Percentiles rank a stretch among this genome's conserved stretches.
phyloP scores from a whole-genome alignment of 2,113 vertebrate species.

The Syngnathus typhle region DNA sequence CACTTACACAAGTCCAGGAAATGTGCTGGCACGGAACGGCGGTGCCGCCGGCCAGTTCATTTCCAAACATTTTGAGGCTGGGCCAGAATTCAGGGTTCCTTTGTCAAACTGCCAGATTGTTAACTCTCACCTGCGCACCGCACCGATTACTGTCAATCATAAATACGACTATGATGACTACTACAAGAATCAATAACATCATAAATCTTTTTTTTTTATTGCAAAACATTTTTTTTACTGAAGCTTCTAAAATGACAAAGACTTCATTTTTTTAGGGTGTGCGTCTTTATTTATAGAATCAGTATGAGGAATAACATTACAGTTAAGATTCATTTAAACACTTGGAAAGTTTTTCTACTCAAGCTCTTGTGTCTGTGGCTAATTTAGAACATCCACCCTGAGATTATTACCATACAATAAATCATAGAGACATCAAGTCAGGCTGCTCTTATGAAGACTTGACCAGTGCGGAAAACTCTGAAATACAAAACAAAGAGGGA shows the following conservation, averaged over 20 bases:
- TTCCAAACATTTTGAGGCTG: not conserved
- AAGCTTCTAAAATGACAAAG: not conserved
- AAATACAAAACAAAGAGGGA: slow-evolving; percentile 4
- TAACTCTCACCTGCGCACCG: not conserved
- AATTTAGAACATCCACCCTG: slow-evolving; percentile 11
- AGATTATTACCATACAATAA: slow-evolving; percentile 13
- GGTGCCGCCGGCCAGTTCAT: not conserved
- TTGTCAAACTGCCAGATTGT: not conserved
- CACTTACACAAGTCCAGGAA: slow-evolving; percentile 50
- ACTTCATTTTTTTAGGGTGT: slow-evolving; percentile 1
- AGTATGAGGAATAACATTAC: slow-evolving; percentile 18
- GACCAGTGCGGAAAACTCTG: slow-evolving; percentile 66
- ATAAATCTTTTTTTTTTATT: no score
- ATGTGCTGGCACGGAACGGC: slow-evolving; percentile 46
- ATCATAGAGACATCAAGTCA: not conserved
- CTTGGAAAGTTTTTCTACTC: not conserved
- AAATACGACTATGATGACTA: not conserved
- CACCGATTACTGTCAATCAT: slow-evolving; percentile 4
- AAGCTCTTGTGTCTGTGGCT: slow-evolving; percentile 6
- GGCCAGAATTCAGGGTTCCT: slow-evolving; percentile 10
- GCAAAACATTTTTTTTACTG: no score
- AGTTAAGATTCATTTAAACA: slow-evolving; percentile 7
- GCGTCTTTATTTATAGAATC: slow-evolving; percentile 25
- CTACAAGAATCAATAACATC: not conserved
- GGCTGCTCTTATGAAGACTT: slow-evolving; percentile 50